These are phyloP conservation scores for Enteromius argenteus DNA, from an alignment of 2,797 vertebrate genomes.

Conservation along the genomic window DNA sequence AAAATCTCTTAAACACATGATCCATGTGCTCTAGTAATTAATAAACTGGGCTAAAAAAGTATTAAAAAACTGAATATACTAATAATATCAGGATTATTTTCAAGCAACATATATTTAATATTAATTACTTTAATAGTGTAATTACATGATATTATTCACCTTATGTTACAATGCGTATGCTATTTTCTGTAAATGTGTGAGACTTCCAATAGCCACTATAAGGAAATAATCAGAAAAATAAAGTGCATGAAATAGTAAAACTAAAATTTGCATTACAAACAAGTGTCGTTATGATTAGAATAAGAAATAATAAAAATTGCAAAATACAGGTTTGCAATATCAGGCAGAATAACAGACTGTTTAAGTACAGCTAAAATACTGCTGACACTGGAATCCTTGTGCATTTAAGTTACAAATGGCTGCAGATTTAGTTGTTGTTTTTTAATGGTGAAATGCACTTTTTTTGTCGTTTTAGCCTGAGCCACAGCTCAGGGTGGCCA, in stretches of 20 bases:
- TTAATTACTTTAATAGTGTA: not conserved
- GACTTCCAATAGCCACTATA: not conserved
- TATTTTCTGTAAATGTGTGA: not conserved
- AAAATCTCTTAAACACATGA: too few relatives aligned
- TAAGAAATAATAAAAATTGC: not conserved
- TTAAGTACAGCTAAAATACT: not conserved
- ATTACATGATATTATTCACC: not conserved
- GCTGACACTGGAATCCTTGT: not conserved
- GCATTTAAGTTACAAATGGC: not conserved
- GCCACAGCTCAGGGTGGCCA: not conserved
- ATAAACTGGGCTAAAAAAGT: too few relatives aligned
- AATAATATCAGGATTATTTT: not conserved
- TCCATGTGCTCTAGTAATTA: too few relatives aligned
- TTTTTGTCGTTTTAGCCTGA: not conserved
- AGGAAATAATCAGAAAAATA: not conserved
- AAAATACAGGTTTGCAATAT: not conserved
- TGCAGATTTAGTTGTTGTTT: too few relatives aligned
- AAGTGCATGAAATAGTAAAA: not conserved
- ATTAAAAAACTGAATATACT: not conserved
- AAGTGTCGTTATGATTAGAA: not conserved
- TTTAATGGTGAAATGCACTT: not conserved
- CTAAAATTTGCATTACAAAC: not conserved
- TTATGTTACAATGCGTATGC: not conserved
- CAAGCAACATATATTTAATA: not conserved
- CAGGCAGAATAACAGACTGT: not conserved